phyloP scores from a whole-genome alignment of 2,797 vertebrate genomes.

The Chanos chanos region DNA sequence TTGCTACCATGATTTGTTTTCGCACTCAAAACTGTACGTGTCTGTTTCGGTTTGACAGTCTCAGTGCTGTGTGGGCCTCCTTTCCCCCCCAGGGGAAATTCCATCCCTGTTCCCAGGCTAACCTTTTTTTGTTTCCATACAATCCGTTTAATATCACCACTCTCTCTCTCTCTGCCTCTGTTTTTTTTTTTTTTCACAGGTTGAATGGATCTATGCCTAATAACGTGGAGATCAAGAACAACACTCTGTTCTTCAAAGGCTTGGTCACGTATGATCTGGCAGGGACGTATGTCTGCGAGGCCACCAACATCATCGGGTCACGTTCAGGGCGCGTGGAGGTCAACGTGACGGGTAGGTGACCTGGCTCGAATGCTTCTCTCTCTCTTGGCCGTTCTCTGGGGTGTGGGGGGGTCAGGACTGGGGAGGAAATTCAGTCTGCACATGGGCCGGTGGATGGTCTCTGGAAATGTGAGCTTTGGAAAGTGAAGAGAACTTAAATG shows the following conservation, averaged over 20 bases:
- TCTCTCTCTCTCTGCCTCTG: not conserved
- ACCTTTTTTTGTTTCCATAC: not conserved
- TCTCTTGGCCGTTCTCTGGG: not conserved
- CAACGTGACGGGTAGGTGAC: conserved; percentile 92
- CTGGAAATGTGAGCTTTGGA: not conserved
- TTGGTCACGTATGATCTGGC: conserved; percentile 84
- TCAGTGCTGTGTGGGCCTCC: too few relatives aligned
- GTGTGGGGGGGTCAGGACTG: not conserved
- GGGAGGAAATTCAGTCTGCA: conserved; percentile 1
- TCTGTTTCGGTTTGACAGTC: too few relatives aligned
- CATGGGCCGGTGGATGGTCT: conserved; percentile 28
- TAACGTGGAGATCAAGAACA: conserved; percentile 91
- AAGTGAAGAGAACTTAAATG: too few relatives aligned
- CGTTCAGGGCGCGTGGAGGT: conserved; percentile 91
- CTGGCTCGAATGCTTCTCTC: not conserved
- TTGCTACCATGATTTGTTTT: conserved; percentile 44
- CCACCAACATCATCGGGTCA: conserved; percentile 90
- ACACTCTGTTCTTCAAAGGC: conserved; percentile 91
- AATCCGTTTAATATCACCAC: not conserved
- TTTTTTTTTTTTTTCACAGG: conserved; percentile 44
- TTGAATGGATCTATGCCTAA: conserved; percentile 89
- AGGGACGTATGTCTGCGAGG: conserved; percentile 90
- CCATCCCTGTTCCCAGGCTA: not conserved
- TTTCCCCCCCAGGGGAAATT: too few relatives aligned
- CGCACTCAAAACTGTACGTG: conserved; percentile 43